A percentile compares a stretch with the other conserved stretches of the same genome.
Conservation (phyloP, 2,797 vertebrate genomes). For the Vultur gryphus region DNA sequence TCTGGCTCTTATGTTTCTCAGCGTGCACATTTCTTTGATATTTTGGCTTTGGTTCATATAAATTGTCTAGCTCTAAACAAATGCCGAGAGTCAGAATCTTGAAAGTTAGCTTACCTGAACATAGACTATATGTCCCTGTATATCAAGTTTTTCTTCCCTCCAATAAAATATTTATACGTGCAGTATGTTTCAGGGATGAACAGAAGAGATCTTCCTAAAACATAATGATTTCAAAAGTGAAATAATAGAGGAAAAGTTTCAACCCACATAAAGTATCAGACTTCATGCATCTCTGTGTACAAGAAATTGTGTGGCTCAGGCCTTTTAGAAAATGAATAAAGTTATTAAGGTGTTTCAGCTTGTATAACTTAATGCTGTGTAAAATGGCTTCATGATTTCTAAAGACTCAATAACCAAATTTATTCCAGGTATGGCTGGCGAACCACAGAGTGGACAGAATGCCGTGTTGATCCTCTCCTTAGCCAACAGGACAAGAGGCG, state of each 20-base stretch:
- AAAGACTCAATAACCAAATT: neutral
- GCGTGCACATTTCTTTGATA: neutral
- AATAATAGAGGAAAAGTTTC: neutral
- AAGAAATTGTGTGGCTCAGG: neutral
- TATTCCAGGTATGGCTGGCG: conserved; percentile 86
- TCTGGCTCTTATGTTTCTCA: neutral
- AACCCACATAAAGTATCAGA: neutral
- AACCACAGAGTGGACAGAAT: conserved; percentile 92
- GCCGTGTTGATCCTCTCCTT: conserved; percentile 87
- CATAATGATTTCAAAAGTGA: neutral
- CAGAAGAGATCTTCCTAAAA: neutral
- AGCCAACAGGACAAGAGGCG: conserved; percentile 92
- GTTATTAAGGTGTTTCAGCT: neutral
- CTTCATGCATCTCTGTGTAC: neutral
- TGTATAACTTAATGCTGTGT: neutral
- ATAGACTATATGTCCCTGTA: neutral
- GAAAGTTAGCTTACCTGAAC: conserved; percentile 18
- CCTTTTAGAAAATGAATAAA: neutral
- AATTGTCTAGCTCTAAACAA: neutral
- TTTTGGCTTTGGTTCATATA: neutral
- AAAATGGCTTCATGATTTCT: neutral
- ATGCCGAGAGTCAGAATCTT: neutral
- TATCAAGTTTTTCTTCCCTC: neutral
- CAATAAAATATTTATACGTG: conserved; percentile 20
- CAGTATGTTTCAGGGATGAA: neutral